Percentiles rank a stretch among this genome's conserved stretches.
Conservation (phyloP, 2,113 vertebrate genomes). For the Cephalopholis sonnerati region DNA sequence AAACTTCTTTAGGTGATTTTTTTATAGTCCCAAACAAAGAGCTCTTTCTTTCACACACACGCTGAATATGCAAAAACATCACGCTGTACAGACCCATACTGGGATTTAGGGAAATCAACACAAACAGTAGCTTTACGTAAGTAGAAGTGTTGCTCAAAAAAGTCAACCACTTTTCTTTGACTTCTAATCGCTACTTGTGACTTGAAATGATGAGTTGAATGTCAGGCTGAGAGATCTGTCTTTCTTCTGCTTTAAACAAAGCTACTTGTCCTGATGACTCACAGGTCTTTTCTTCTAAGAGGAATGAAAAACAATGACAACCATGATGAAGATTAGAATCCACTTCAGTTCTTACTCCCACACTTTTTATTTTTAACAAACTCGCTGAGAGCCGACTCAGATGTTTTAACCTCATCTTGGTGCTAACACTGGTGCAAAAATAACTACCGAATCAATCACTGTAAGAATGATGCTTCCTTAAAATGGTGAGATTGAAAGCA, state of each 20-base stretch:
- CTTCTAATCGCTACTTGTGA: neutral
- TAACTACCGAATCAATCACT: neutral
- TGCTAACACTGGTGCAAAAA: slow-evolving; percentile 16
- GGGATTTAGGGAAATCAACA: neutral
- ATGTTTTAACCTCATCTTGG: slow-evolving; percentile 24
- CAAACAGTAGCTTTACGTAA: neutral
- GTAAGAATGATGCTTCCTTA: neutral
- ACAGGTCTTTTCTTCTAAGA: slow-evolving; percentile 15
- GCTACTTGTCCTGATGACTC: slow-evolving; percentile 23
- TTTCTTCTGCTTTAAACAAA: neutral
- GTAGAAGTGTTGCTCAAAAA: neutral
- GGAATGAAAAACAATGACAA: slow-evolving; percentile 2
- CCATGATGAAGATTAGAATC: slow-evolving; percentile 18
- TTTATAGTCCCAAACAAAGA: slow-evolving; percentile 30
- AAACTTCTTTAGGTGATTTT: neutral
- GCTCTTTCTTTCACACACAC: slow-evolving; percentile 23
- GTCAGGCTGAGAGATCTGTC: neutral
- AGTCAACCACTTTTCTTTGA: neutral
- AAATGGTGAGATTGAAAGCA: neutral
- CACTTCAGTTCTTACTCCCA: slow-evolving; percentile 9
- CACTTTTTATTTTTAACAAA: slow-evolving; percentile 22
- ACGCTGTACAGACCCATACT: neutral
- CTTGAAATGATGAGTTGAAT: neutral
- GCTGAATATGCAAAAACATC: neutral
- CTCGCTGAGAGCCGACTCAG: neutral